Evolutionary conservation across 2,797 vertebrate species (phyloP).

Genomic region (Trachops cirrhosus): DNA sequence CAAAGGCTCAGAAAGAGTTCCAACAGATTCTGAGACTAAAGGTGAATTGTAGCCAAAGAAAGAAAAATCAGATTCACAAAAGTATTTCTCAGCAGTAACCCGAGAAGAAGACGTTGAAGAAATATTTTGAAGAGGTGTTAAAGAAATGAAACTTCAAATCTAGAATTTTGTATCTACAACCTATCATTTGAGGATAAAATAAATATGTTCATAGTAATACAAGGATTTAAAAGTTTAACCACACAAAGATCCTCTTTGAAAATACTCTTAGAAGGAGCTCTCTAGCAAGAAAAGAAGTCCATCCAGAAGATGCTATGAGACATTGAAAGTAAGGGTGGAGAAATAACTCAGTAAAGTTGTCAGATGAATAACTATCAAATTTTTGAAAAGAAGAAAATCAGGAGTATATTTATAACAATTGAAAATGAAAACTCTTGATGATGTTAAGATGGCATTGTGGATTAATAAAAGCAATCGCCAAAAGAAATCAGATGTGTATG

Average conservation of each 20-base stretch:
- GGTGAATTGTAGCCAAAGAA: not conserved
- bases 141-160: not conserved
- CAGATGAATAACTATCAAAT: not conserved
- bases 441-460: not conserved
- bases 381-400: not conserved
- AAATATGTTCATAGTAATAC: not conserved
- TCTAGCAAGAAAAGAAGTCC: not conserved
- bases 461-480: not conserved
- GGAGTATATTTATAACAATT: not conserved
- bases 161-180: not conserved
- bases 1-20: not conserved
- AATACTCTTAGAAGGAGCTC: not conserved
- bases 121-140: not conserved
- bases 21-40: not conserved
- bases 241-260: not conserved
- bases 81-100: not conserved
- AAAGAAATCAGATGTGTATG: not conserved
- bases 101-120: not conserved
- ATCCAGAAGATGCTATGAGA: not conserved
- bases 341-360: not conserved
- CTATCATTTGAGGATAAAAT: not conserved
- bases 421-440: not conserved
- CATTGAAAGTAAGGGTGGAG: not conserved
- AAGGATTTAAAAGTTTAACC: not conserved
- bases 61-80: not conserved